These are phyloP conservation scores for Folsomia candida DNA, from an alignment of 2,888 invertebrate genomes.

Conservation along the genomic window DNA sequence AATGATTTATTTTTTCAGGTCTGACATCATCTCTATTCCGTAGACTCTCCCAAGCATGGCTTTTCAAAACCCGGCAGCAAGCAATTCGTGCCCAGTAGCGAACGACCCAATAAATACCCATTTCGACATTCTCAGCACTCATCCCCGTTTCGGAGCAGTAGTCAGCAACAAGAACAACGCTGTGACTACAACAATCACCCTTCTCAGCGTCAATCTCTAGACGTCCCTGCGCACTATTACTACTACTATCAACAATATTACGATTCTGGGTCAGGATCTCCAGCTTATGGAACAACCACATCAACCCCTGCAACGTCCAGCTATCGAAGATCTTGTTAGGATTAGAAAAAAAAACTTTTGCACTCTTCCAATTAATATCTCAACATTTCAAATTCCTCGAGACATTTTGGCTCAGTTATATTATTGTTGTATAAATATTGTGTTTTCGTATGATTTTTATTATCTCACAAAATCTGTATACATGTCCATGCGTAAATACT, in stretches of 20 bases:
- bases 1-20: not conserved
- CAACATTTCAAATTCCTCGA: too few species aligned
- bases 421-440: too few species aligned
- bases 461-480: too few species aligned
- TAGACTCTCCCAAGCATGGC: constrained; percentile 32
- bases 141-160: constrained; percentile 12
- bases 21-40: constrained; percentile 43
- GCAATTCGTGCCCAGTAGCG: not conserved
- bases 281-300: constrained; percentile 28
- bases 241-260: constrained; percentile 43
- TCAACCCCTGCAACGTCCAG: constrained; percentile 31
- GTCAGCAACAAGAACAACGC: constrained; percentile 11
- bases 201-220: constrained; percentile 44
- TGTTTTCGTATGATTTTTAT: too few species aligned
- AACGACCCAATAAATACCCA: not conserved
- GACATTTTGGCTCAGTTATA: too few species aligned
- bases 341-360: too few species aligned
- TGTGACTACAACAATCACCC: not conserved
- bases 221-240: constrained; percentile 48
- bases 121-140: constrained; percentile 4
- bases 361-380: too few species aligned
- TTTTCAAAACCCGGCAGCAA: constrained; percentile 23
- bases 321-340: constrained; percentile 44
- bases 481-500: too few species aligned
- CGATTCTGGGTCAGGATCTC: constrained; percentile 15